Base-by-base conservation (phyloP, 2,888 invertebrate species). In the Heliconius sara region DNA sequence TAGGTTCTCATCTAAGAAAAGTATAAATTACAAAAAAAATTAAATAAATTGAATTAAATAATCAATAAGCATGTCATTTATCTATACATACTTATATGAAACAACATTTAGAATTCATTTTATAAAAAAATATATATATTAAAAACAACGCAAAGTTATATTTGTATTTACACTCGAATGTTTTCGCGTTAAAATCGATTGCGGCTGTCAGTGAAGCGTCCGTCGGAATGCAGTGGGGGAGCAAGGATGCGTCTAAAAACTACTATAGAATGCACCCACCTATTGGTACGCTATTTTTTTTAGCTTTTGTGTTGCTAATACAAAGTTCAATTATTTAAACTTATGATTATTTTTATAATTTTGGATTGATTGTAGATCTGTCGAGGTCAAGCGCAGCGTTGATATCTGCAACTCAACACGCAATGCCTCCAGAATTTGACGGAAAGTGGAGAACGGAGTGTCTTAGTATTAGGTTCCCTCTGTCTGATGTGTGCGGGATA, bases 161-260 rank as follows among this genome's bases (percentile, higher is more conserved):
- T 19, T 22, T 4, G 12, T 73, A 57, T 73, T 73, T 60, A 60
- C 3, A 73, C 34, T 60, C 2, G 9, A 73, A 34, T 34, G 39
- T 73, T 34, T 73, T 73, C 60, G 73, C 60, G 34, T 60, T 73
- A 34, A 27, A 63, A 75, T 75, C 75, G 66, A 66, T 66, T 47
- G 47, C 75, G 75, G 65, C 27, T 66, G 75, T 75, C 75, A 47
- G 43, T 75, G 47, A 43, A 75, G 43, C 75, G 75, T 75, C 66
- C 75, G 75, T 47, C 75, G 75, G 75, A 65, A 75, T 47, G 27
- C 75, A 65, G 63, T 43, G 39, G 66, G 75, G 66, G 75, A 19
- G 60, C 19, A 30, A 47, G 30, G 63, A 66, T 66, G 75, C 47
- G 27, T 66, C 65, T 66, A 75, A 75, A 75, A 75, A 75, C 30